A percentile compares a stretch with the other conserved stretches of the same genome.
These are phyloP conservation scores for Gallinago nigripennis DNA, from an alignment of 2,797 vertebrate species.

Conservation along the genomic window DNA sequence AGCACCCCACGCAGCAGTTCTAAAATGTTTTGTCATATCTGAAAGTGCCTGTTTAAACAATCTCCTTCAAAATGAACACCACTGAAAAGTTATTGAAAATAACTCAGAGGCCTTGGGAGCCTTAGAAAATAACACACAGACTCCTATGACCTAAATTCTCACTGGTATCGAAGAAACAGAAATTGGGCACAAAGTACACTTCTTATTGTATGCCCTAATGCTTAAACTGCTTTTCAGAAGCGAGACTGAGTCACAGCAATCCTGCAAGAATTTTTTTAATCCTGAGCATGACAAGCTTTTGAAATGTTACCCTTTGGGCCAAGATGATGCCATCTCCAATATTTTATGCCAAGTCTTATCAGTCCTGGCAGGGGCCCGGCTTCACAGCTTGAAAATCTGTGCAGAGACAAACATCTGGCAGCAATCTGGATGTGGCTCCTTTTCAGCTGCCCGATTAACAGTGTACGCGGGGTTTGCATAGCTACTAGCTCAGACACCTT, in stretches of 20 bases:
- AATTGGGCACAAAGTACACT: background rate
- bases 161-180: background rate
- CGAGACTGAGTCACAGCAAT: background rate
- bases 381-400: slow-evolving; percentile 37
- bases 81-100: background rate
- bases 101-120: background rate
- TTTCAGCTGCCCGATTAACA: background rate
- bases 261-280: background rate
- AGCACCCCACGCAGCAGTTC: background rate
- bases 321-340: background rate
- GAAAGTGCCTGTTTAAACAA: background rate
- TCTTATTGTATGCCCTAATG: background rate
- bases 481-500: background rate
- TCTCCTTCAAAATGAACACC: background rate
- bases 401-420: slow-evolving; percentile 39
- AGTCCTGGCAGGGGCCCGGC: background rate
- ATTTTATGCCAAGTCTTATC: background rate
- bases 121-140: background rate
- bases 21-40: background rate
- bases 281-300: background rate
- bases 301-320: background rate
- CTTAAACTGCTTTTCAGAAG: slow-evolving; percentile 1
- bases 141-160: background rate
- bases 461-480: background rate
- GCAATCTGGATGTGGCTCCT: background rate